These are phyloP conservation scores for Leptopilina clavipes DNA, from an alignment of 1,140 invertebrate species.

Conservation along the genomic window DNA sequence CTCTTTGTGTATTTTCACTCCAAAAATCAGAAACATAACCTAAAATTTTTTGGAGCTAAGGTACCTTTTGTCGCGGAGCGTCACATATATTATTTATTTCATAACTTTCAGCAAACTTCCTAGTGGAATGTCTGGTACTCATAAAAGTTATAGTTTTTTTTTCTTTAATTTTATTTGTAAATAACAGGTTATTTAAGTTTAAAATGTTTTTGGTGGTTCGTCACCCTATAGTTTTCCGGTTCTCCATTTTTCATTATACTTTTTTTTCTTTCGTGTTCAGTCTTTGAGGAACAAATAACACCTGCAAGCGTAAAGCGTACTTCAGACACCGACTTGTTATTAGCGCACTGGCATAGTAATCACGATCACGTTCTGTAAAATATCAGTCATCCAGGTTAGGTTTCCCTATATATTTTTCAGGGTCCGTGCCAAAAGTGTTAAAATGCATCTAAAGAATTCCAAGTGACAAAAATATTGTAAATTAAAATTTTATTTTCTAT, in stretches of 20 bases:
- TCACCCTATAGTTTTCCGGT: neutral
- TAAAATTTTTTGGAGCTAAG: too few relatives aligned
- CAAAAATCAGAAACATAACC: too few relatives aligned
- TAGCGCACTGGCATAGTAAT: conserved; percentile 59
- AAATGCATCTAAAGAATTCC: neutral
- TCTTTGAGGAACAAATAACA: conserved; percentile 49
- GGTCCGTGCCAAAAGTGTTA: neutral
- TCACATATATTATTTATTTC: too few relatives aligned
- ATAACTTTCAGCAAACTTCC: too few relatives aligned
- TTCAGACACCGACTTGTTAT: conserved; percentile 62
- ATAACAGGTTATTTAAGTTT: conserved; percentile 25
- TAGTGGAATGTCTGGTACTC: too few relatives aligned
- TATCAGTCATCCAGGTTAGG: conserved; percentile 35
- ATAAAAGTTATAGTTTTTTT: neutral
- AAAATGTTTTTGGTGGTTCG: conserved; percentile 43
- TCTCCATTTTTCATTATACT: conserved; percentile 36
- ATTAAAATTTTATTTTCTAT: neutral
- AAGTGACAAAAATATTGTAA: neutral
- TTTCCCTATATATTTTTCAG: neutral
- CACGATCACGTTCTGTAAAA: conserved; percentile 55
- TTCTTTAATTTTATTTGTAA: conserved; percentile 24
- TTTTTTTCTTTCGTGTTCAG: conserved; percentile 43
- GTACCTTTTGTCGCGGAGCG: too few relatives aligned
- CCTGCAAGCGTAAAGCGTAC: conserved; percentile 41
- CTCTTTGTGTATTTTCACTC: too few relatives aligned